phyloP scores from a whole-genome alignment of 2,113 vertebrate species.

The Electrona antarctica region DNA sequence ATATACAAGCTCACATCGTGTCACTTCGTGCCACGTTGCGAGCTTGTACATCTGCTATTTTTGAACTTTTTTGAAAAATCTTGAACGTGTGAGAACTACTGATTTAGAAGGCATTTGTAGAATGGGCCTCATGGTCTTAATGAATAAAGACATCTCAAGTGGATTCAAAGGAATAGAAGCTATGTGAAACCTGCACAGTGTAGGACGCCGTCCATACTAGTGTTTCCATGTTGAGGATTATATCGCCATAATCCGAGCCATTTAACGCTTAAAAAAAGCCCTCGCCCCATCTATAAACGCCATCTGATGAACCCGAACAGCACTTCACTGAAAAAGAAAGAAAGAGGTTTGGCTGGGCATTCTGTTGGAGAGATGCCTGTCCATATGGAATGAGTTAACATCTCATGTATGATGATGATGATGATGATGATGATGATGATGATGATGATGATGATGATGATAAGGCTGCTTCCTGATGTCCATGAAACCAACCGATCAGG shows the following conservation, averaged over 20 bases:
- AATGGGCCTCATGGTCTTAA: too few relatives aligned
- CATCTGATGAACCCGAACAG: constrained; percentile 40
- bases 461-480: constrained; percentile 40
- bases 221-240: constrained; percentile 44
- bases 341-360: constrained; percentile 82
- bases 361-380: constrained; percentile 76
- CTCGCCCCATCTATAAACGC: constrained; percentile 28
- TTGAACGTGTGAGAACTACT: too few relatives aligned
- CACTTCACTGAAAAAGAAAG: constrained; percentile 70
- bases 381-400: constrained; percentile 46
- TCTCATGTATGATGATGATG: constrained; percentile 25
- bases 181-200: constrained; percentile 34
- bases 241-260: constrained; percentile 45
- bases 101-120: too few relatives aligned
- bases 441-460: background rate
- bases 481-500: constrained; percentile 70
- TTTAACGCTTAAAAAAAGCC: constrained; percentile 12
- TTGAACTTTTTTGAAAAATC: too few relatives aligned
- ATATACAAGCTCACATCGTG: too few relatives aligned
- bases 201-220: constrained; percentile 19
- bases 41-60: too few relatives aligned
- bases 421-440: constrained; percentile 18
- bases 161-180: constrained; percentile 12
- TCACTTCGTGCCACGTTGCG: too few relatives aligned
- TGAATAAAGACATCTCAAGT: background rate